Percentiles rank a stretch among this genome's conserved stretches.
Evolutionary conservation across 1,140 invertebrate genomes (phyloP).

Genomic region (Diachasmimorpha longicaudata): DNA sequence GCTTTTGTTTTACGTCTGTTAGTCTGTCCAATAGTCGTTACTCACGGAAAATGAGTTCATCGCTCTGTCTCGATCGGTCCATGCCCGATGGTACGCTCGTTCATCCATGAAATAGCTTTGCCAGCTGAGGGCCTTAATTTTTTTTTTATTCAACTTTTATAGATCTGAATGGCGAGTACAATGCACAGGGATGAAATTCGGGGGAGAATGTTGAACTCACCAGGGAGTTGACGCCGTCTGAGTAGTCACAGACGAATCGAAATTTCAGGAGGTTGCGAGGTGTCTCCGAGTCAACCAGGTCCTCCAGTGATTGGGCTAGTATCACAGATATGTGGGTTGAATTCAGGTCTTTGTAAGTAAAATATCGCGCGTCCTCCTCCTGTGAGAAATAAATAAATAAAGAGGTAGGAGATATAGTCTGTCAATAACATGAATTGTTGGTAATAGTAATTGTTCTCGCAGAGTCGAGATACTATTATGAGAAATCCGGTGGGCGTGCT

Average conservation of each 20-base stretch:
- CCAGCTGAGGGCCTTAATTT: constrained; percentile 14
- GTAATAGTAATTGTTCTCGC: too few relatives aligned
- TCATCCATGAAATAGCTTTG: constrained; percentile 21
- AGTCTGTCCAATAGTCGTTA: constrained; percentile 13
- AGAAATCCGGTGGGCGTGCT: too few relatives aligned
- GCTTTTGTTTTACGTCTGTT: not conserved
- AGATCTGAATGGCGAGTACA: not conserved
- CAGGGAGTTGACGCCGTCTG: constrained; percentile 55
- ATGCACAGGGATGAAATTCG: not conserved
- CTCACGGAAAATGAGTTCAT: constrained; percentile 26
- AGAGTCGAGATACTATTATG: too few relatives aligned
- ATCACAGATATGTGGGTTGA: constrained; percentile 75
- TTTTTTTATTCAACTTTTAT: not conserved
- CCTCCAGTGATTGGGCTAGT: constrained; percentile 76
- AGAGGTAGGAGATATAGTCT: too few relatives aligned
- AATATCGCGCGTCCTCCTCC: constrained; percentile 74
- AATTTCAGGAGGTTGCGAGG: constrained; percentile 86
- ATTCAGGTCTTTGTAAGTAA: constrained; percentile 74
- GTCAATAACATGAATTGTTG: too few relatives aligned
- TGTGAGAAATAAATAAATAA: constrained; percentile 33
- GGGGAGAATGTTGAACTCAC: constrained; percentile 37
- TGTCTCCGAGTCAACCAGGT: constrained; percentile 78
- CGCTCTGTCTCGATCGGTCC: constrained; percentile 25
- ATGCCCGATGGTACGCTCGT: constrained; percentile 13
- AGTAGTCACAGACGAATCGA: constrained; percentile 67